Percentiles rank a stretch among this genome's conserved stretches.
These are phyloP conservation scores for Dicycla oo DNA, from an alignment of 2,888 invertebrate species.

Conservation along the genomic window DNA sequence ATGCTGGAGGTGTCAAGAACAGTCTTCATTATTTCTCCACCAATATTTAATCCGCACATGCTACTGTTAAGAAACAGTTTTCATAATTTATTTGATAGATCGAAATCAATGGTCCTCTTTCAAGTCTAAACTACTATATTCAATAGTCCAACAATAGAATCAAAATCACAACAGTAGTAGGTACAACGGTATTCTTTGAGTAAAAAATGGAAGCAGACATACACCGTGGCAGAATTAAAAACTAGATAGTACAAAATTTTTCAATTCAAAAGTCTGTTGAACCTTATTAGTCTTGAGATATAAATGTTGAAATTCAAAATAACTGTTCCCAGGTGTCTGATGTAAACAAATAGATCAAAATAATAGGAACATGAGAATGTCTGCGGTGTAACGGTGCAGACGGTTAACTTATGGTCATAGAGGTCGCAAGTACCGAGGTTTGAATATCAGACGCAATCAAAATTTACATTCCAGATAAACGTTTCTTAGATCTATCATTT, in stretches of 20 bases:
- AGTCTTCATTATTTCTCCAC: constrained; percentile 39
- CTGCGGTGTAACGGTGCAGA: constrained; percentile 68
- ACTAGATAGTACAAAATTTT: constrained; percentile 22
- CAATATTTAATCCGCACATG: constrained; percentile 40
- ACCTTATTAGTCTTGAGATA: constrained; percentile 47
- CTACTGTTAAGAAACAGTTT: constrained; percentile 12
- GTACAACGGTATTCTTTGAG: constrained; percentile 39
- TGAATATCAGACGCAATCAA: constrained; percentile 56
- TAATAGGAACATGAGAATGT: constrained; percentile 65
- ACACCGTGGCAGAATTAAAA: constrained; percentile 43
- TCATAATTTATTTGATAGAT: constrained; percentile 39
- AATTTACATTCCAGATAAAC: constrained; percentile 60
- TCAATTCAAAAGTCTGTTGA: constrained; percentile 50
- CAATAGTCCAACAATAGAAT: constrained; percentile 32
- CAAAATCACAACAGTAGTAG: constrained; percentile 30
- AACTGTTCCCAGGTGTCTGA: constrained; percentile 54
- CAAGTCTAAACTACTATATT: constrained; percentile 28
- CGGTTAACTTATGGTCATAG: constrained; percentile 68
- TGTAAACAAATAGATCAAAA: constrained; percentile 66
- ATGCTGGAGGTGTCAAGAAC: constrained; percentile 20
- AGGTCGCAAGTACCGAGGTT: constrained; percentile 70
- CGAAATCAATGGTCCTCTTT: constrained; percentile 14
- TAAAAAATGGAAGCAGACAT: constrained; percentile 39
- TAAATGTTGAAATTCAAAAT: constrained; percentile 39
- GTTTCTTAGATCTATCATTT: constrained; percentile 50